Base-by-base conservation (phyloP, 64 coral and sea anemone genomes). In the Hydrozoanthus tunicans region DNA sequence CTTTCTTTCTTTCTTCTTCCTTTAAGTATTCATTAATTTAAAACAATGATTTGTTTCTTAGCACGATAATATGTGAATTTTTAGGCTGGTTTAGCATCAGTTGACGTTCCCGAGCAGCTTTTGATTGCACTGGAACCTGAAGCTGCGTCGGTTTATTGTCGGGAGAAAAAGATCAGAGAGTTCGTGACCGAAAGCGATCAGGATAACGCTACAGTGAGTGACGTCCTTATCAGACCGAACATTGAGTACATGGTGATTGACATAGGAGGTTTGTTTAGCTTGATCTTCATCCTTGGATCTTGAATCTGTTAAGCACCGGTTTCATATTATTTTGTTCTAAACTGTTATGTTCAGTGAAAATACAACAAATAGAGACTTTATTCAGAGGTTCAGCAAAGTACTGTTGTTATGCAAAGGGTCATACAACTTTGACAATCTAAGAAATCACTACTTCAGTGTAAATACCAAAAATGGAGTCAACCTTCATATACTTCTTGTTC, bases 121-220 rank as follows among this genome's bases (percentile, higher is more conserved):
- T 60, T 91, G 78, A 91, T 91, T 43, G 90, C 90, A 5, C 70
- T 91, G 13, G 90, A 91, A 54, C 90, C 90, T 4, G 90, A 91
- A 20, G 90, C 90, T 12, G 90, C 90, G 13, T 65, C 90, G 3
- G 25, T 91, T 65, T 91, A 81, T 32, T 91, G 90, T 10, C 78
- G 64, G 27, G 90, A 81, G 53, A 91, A 43, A 55, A 71, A 81
- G 15, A 78, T 91, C 0, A 57, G 57, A 15, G 55, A 89, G 3
- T 65, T 59, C 26, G 26, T 74, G 26, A 73, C 69, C 15, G 68
- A 81, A 14, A 71, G 53, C 55, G 77, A 58, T 7, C 77, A 53
- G 52, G 23, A 65, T 4, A 58, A 8, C 66, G 90, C 70, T 6
- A 71, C 90, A 9, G 64, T 91, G 10, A 58, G 69, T 57, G 78